Evolutionary conservation across 2,797 vertebrate species (phyloP).

Genomic region (Philypnodon macrostomus): DNA sequence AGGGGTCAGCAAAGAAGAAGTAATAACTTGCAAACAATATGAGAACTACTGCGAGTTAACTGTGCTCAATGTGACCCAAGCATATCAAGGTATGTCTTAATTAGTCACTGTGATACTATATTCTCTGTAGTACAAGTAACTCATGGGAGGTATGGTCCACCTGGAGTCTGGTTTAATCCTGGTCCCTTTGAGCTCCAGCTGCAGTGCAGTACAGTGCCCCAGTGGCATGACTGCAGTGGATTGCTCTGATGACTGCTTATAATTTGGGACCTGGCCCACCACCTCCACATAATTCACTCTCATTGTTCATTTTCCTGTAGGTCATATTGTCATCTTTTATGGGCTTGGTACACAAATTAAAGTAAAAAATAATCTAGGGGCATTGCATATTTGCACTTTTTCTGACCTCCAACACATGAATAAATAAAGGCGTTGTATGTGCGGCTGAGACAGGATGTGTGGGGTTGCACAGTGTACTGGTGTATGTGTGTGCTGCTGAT

Average conservation of each 20-base stretch:
- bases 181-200: neutral
- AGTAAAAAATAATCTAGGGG: slow-evolving; percentile 12
- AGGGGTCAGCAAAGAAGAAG: too few relatives aligned
- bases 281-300: slow-evolving; percentile 13
- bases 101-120: too few relatives aligned
- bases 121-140: too few relatives aligned
- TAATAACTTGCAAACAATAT: too few relatives aligned
- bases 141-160: too few relatives aligned
- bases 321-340: slow-evolving; percentile 37
- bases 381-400: neutral
- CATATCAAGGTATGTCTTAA: too few relatives aligned
- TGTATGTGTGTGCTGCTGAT: too few relatives aligned
- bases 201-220: neutral
- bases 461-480: slow-evolving; percentile 10
- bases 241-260: slow-evolving; percentile 38
- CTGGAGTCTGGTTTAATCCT: neutral
- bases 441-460: neutral
- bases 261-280: slow-evolving; percentile 1
- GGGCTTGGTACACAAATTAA: slow-evolving; percentile 28
- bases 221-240: neutral
- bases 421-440: slow-evolving; percentile 29
- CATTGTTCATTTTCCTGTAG: slow-evolving; percentile 26
- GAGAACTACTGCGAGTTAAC: too few relatives aligned
- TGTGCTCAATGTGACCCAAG: too few relatives aligned
- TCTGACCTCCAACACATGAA: slow-evolving; percentile 6